These are phyloP conservation scores for Zaprionus nigranus DNA, from an alignment of 1,140 invertebrate genomes.

Conservation along the genomic window DNA sequence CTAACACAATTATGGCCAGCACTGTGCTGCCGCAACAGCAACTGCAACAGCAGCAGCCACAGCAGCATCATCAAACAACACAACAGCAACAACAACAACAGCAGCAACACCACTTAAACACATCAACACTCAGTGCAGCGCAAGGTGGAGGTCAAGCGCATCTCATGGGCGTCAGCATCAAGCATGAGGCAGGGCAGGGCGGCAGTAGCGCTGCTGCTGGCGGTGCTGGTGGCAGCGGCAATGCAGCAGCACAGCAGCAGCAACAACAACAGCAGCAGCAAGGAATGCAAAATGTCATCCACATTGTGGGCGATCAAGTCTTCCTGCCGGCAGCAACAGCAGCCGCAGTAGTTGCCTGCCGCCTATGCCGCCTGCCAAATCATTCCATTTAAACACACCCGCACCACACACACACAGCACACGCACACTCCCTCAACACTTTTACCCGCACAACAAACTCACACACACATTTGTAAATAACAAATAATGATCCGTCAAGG, in stretches of 20 bases:
- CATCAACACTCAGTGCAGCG: slow-evolving; percentile 52
- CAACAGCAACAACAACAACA: slow-evolving; percentile 53
- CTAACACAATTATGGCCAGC: slow-evolving; percentile 60
- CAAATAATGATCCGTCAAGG: slow-evolving; percentile 63
- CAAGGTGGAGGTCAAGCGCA: slow-evolving; percentile 65
- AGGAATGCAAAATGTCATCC: slow-evolving; percentile 82
- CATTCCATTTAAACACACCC: slow-evolving; percentile 59
- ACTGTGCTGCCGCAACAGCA: slow-evolving; percentile 68
- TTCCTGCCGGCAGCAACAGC: slow-evolving; percentile 56
- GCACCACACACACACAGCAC: slow-evolving; percentile 37
- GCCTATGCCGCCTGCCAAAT: slow-evolving; percentile 50
- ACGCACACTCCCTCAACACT: slow-evolving; percentile 31
- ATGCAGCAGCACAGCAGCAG: slow-evolving; percentile 23
- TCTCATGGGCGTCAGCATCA: slow-evolving; percentile 59
- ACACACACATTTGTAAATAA: slow-evolving; percentile 70
- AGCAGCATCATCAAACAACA: slow-evolving; percentile 40
- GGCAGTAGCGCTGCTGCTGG: slow-evolving; percentile 16
- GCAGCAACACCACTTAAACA: slow-evolving; percentile 60
- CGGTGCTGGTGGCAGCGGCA: slow-evolving; percentile 25
- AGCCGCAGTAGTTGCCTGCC: slow-evolving; percentile 30
- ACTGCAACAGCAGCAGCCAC: slow-evolving; percentile 49
- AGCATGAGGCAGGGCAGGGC: slow-evolving; percentile 54
- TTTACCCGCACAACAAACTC: slow-evolving; percentile 9
- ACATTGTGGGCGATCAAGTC: slow-evolving; percentile 80
- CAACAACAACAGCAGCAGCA: slow-evolving; percentile 52